Percentiles rank a stretch among this genome's conserved stretches.
phyloP scores from a whole-genome alignment of 2,113 vertebrate species.

The Rhegmatorhina hoffmannsi region DNA sequence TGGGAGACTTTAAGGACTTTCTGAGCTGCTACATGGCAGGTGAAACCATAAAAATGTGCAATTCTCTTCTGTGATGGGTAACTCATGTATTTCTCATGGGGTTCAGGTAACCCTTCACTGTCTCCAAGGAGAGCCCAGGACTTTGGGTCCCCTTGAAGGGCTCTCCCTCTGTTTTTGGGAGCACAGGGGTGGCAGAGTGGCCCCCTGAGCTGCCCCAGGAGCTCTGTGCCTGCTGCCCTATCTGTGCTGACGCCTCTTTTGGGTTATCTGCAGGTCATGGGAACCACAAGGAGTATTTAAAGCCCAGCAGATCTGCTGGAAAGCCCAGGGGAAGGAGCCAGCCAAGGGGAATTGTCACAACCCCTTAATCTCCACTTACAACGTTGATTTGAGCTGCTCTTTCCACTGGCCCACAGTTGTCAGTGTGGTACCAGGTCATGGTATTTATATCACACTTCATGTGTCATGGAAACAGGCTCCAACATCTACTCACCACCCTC shows the following conservation, averaged over 20 bases:
- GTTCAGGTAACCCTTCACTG: background rate
- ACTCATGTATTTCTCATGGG: accelerated
- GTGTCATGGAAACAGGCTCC: background rate
- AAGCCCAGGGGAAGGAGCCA: background rate
- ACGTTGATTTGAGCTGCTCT: constrained; percentile 11
- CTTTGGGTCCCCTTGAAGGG: background rate
- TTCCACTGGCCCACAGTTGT: background rate
- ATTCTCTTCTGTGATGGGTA: accelerated
- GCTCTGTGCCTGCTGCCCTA: background rate
- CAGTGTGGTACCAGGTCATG: background rate
- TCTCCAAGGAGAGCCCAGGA: background rate
- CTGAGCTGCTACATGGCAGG: background rate
- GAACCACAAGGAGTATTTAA: constrained; percentile 21
- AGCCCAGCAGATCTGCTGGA: background rate
- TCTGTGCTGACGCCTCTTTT: background rate
- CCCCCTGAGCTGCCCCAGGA: background rate
- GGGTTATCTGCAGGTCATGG: constrained; percentile 66
- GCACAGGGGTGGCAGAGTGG: accelerated
- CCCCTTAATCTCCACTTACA: constrained; percentile 48
- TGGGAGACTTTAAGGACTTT: background rate
- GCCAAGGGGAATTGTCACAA: constrained; percentile 1
- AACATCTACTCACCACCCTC: background rate
- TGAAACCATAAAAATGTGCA: background rate
- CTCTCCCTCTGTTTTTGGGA: background rate
- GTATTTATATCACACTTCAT: constrained; percentile 17